phyloP scores from a whole-genome alignment of 1,140 invertebrate genomes.

The Centruroides vittatus region DNA sequence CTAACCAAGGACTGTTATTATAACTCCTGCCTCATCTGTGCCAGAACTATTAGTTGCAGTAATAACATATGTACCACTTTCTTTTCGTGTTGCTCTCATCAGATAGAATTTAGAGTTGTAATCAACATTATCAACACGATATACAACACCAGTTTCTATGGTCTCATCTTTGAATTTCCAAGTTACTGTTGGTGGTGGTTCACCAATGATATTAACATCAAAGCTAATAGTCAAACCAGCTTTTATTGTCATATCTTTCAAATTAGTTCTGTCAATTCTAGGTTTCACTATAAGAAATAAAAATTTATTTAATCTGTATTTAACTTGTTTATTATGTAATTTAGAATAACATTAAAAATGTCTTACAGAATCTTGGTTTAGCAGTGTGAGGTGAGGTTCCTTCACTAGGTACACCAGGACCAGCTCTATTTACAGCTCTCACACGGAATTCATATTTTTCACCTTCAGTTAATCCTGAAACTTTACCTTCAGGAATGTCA shows the following conservation, averaged over 20 bases:
- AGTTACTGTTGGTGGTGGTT: slow-evolving; percentile 78
- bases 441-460: slow-evolving; percentile 88
- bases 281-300: slow-evolving; percentile 47
- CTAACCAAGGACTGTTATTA: slow-evolving; percentile 72
- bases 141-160: slow-evolving; percentile 9
- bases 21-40: slow-evolving; percentile 78
- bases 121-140: slow-evolving; percentile 66
- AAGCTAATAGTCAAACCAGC: slow-evolving; percentile 79
- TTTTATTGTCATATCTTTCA: slow-evolving; percentile 70
- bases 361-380: slow-evolving; percentile 13
- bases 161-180: slow-evolving; percentile 60
- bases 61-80: slow-evolving; percentile 74
- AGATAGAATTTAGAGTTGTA: slow-evolving; percentile 83
- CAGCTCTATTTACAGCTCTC: slow-evolving; percentile 84
- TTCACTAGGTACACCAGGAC: slow-evolving; percentile 65
- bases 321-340: background rate
- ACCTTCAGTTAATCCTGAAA: slow-evolving; percentile 71
- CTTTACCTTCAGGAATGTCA: slow-evolving; percentile 59
- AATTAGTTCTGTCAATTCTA: slow-evolving; percentile 76
- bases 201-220: slow-evolving; percentile 83
- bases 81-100: slow-evolving; percentile 59
- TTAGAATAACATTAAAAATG: background rate
- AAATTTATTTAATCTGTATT: background rate
- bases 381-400: slow-evolving; percentile 11
- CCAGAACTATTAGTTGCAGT: slow-evolving; percentile 88